Evolutionary conservation across 2,888 invertebrate species (phyloP), one percentile per base, ranked within the genome.

Genomic region (Halictus ligatus): DNA sequence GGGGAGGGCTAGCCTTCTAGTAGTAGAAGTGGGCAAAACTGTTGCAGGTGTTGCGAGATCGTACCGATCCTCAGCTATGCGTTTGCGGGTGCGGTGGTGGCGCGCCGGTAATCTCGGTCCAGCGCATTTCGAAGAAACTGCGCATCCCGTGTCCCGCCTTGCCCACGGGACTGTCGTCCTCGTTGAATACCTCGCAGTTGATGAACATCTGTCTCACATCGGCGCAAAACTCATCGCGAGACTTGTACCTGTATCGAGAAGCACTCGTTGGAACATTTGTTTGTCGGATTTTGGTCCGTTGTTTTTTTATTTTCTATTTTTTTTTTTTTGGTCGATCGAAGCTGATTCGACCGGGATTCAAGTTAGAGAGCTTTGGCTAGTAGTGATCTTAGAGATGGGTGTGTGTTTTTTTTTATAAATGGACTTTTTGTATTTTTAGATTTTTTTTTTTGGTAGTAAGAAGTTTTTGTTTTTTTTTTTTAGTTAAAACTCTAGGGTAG

Each of bases 101-200:
- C 50, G 95, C 93, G 83, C 95, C 94, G 84, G 96, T 96, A 91
- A 97, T 95, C 94, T 98, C 98, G 89, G 97, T 96, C 99, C 99
- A 99, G 80, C 98, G 97, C 82, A 97, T 97, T 95, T 99, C 98
- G 95, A 99, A 99, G 96, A 98, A 99, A 95, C 97, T 97, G 48
- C 99, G 96, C 98, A 99, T 98, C 93, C 97, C 97, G 95, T 99
- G 99, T 0, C 99, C 99, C 21, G 99, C 99, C 93, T 98, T 98
- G 3, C 99, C 99, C 71, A 99, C 99, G 0, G 99, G 99, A 91
- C 99, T 99, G 95, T 99, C 99, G 95, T 99, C 99, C 95, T 99
- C 99, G 95, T 99, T 99, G 96, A 99, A 99, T 80, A 98, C 98
- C 95, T 99, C 99, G 95, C 99, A 99, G 96, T 99, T 99, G 95